Evolutionary conservation across 1,140 invertebrate species (phyloP).

Genomic region (Aphidius ervi): DNA sequence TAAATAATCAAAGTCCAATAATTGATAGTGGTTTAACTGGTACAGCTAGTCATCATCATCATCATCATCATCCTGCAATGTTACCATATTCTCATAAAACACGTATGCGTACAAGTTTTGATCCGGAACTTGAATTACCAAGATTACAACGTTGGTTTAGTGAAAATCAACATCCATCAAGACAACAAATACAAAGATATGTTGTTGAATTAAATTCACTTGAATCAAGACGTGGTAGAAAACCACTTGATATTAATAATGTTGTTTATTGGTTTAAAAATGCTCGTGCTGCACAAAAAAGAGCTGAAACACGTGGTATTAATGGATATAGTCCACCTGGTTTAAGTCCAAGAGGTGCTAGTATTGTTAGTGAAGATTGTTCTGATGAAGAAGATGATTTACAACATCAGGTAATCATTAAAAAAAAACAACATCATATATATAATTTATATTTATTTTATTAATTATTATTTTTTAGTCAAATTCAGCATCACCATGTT

Average conservation of each 20-base stretch:
- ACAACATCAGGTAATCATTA: conserved; percentile 36
- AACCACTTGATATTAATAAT: conserved; percentile 93
- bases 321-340: conserved; percentile 51
- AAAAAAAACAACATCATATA: not conserved
- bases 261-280: conserved; percentile 99
- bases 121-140: conserved; percentile 92
- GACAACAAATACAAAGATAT: conserved; percentile 92
- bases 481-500: conserved; percentile 47
- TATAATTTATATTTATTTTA: conserved; percentile 1
- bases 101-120: conserved; percentile 87
- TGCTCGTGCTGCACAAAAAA: conserved; percentile 89
- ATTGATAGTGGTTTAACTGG: conserved; percentile 35
- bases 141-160: conserved; percentile 92
- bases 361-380: conserved; percentile 50
- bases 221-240: conserved; percentile 85
- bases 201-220: conserved; percentile 88
- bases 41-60: conserved; percentile 32
- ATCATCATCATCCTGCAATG: conserved; percentile 61
- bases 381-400: conserved; percentile 51
- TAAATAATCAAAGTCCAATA: conserved; percentile 45
- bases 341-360: conserved; percentile 48
- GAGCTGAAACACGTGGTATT: conserved; percentile 69
- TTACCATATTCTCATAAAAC: conserved; percentile 82
- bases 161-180: conserved; percentile 91
- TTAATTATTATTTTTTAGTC: conserved; percentile 34